These are phyloP conservation scores for Akabosia matsudoensis DNA, from an alignment of 1,140 invertebrate genomes.

Conservation along the genomic window DNA sequence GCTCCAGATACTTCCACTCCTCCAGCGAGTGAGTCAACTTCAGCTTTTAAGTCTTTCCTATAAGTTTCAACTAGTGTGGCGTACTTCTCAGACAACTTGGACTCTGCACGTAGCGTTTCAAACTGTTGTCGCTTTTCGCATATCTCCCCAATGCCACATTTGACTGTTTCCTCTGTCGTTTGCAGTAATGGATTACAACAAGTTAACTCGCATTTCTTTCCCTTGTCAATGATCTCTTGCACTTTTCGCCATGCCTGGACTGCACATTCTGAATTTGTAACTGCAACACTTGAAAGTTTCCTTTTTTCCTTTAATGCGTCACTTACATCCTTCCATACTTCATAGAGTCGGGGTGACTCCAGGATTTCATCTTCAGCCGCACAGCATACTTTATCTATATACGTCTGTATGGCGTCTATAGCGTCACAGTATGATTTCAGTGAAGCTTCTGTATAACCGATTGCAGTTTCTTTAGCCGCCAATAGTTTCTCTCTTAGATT, in stretches of 20 bases:
- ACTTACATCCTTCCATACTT: conserved; percentile 44
- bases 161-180: conserved; percentile 44
- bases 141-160: conserved; percentile 42
- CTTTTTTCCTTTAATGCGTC: conserved; percentile 37
- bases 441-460: conserved; percentile 37
- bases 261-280: conserved; percentile 40
- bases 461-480: conserved; percentile 40
- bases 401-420: conserved; percentile 36
- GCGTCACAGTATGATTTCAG: conserved; percentile 44
- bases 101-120: conserved; percentile 43
- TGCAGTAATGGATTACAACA: conserved; percentile 43
- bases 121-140: conserved; percentile 39
- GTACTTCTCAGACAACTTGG: conserved; percentile 39
- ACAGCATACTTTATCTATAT: conserved; percentile 45
- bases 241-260: conserved; percentile 42
- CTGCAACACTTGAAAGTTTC: conserved; percentile 41
- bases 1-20: conserved; percentile 29
- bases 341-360: conserved; percentile 44
- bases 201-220: conserved; percentile 44
- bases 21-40: conserved; percentile 43
- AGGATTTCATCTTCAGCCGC: conserved; percentile 43
- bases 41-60: conserved; percentile 44
- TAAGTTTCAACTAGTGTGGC: conserved; percentile 43
- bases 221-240: conserved; percentile 44
- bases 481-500: conserved; percentile 42